phyloP scores from a whole-genome alignment of 2,113 vertebrate species.

The Ailurus styani region DNA sequence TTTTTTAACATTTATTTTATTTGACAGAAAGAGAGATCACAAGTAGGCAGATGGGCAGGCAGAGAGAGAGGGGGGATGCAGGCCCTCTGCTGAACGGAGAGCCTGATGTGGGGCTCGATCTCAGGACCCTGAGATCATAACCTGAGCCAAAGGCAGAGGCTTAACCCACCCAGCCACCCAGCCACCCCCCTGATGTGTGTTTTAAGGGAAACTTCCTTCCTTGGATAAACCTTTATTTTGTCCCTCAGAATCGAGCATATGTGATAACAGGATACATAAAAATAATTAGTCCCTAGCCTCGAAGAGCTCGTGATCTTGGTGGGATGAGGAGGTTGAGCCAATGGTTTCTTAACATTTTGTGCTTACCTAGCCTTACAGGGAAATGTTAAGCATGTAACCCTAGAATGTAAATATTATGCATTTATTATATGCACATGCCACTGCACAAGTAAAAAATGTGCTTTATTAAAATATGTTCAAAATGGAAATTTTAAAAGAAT shows the following conservation, averaged over 20 bases:
- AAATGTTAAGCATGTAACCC: fast-evolving
- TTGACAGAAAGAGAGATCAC: too few relatives aligned
- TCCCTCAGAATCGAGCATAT: not conserved
- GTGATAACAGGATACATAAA: not conserved
- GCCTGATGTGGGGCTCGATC: too few relatives aligned
- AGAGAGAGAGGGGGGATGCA: too few relatives aligned
- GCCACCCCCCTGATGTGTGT: not conserved
- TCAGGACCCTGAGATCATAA: too few relatives aligned
- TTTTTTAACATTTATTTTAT: too few relatives aligned
- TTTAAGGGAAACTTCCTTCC: not conserved
- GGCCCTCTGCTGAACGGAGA: too few relatives aligned
- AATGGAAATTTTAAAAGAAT: not conserved
- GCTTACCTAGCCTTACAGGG: not conserved
- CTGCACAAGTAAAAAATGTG: too few relatives aligned
- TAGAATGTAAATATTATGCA: not conserved
- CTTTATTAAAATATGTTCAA: not conserved
- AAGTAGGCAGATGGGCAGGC: too few relatives aligned
- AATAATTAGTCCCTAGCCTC: not conserved
- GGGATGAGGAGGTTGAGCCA: not conserved
- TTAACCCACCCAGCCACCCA: too few relatives aligned
- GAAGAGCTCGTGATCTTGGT: not conserved
- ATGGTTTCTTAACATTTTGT: too few relatives aligned
- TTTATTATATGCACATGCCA: not conserved
- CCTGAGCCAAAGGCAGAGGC: too few relatives aligned
- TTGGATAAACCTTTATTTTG: not conserved